Evolutionary conservation across 2,113 vertebrate genomes (phyloP).

Genomic region (Rhagologus leucostigma): DNA sequence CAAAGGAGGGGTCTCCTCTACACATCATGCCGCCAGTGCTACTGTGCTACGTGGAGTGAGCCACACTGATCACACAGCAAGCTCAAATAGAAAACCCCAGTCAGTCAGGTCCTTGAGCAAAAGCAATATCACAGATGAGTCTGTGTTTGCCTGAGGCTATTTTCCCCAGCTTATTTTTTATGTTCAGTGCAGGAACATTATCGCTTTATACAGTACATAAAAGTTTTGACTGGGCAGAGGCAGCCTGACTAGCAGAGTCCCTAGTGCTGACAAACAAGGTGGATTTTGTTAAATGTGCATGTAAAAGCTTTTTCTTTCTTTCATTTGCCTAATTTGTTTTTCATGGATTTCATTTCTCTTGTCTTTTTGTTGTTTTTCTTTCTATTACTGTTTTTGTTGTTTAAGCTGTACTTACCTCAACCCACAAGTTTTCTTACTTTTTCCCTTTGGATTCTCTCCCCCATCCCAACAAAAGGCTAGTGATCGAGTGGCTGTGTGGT

Average conservation of each 20-base stretch:
- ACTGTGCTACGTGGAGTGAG: accelerated
- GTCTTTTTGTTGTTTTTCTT: neutral
- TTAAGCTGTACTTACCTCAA: neutral
- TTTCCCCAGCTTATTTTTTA: neutral
- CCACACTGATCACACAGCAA: accelerated
- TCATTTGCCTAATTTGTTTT: neutral
- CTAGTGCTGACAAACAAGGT: too few species aligned
- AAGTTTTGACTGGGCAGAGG: neutral
- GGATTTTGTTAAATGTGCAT: neutral
- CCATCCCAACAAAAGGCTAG: neutral
- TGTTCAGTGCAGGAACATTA: neutral
- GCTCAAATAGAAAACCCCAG: neutral
- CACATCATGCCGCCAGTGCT: neutral
- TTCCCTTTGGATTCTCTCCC: neutral
- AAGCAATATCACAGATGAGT: accelerated
- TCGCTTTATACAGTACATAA: neutral
- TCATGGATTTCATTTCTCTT: neutral
- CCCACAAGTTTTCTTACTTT: neutral
- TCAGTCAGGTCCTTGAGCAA: neutral
- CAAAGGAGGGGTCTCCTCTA: neutral
- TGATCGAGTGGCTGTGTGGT: neutral
- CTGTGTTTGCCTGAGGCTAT: neutral
- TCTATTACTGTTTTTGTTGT: neutral
- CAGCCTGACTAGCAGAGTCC: neutral
- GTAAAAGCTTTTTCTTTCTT: too few species aligned